phyloP scores from a whole-genome alignment of 2,797 vertebrate genomes.

The Chloroceryle inda region DNA sequence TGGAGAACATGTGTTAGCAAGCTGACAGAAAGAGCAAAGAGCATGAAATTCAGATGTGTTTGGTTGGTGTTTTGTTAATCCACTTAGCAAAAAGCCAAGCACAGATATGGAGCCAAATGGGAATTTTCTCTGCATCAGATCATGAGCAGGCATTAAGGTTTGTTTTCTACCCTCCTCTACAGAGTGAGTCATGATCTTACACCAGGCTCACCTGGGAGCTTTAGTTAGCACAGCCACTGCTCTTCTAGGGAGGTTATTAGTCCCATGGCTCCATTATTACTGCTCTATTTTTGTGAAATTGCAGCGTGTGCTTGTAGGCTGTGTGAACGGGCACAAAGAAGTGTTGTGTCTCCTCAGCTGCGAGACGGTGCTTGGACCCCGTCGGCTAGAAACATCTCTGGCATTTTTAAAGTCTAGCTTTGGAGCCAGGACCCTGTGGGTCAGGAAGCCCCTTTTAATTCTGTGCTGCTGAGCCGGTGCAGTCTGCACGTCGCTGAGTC shows the following conservation, averaged over 20 bases:
- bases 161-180: background rate
- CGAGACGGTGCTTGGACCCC: background rate
- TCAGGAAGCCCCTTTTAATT: background rate
- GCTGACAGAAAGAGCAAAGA: slow-evolving; percentile 54
- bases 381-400: background rate
- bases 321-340: background rate
- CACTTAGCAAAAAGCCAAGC: slow-evolving; percentile 51
- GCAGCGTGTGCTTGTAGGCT: background rate
- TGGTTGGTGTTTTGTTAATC: slow-evolving; percentile 57
- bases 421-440: rapidly evolving
- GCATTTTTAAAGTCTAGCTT: background rate
- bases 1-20: slow-evolving; percentile 36
- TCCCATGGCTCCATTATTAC: background rate
- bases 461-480: background rate
- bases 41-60: slow-evolving; percentile 64
- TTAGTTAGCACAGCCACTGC: background rate
- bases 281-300: background rate
- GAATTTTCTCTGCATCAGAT: slow-evolving; percentile 52
- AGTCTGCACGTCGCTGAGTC: rapidly evolving
- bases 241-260: background rate
- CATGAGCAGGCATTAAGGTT: slow-evolving; percentile 27
- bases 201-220: background rate
- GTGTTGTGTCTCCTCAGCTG: background rate
- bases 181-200: background rate
- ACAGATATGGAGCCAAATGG: slow-evolving; percentile 37